Percentiles rank a stretch among this genome's conserved stretches.
These are phyloP conservation scores for Bovichtus diacanthus DNA, from an alignment of 2,797 vertebrate genomes.

Conservation along the genomic window DNA sequence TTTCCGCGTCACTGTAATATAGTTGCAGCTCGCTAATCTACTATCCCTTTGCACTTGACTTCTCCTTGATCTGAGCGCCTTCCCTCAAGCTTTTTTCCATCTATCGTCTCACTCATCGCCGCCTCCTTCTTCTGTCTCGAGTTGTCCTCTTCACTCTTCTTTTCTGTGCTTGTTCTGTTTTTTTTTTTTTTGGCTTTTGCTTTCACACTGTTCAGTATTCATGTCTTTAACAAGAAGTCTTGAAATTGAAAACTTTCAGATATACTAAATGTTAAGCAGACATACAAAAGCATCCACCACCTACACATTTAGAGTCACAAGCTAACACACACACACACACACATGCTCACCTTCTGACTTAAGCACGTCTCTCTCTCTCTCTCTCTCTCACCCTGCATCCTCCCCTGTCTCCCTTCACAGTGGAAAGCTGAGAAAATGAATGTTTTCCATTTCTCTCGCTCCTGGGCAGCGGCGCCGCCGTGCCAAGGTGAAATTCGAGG, in stretches of 20 bases:
- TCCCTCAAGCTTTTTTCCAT: constrained; percentile 44
- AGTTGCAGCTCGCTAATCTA: constrained; percentile 45
- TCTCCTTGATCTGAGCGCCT: constrained; percentile 44
- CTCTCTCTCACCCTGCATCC: constrained; percentile 31
- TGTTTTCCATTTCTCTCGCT: constrained; percentile 63
- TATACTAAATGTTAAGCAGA: constrained; percentile 11
- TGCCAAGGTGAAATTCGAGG: constrained; percentile 67
- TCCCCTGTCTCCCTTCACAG: constrained; percentile 40
- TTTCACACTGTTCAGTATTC: neutral
- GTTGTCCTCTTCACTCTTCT: constrained; percentile 24
- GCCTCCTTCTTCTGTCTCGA: neutral
- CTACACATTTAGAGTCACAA: constrained; percentile 8
- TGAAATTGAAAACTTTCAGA: constrained; percentile 35
- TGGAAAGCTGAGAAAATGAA: constrained; percentile 66
- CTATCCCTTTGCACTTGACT: constrained; percentile 45
- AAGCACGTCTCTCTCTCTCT: constrained; percentile 41
- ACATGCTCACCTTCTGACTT: constrained; percentile 27
- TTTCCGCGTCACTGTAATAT: constrained; percentile 15
- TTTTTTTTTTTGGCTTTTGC: neutral
- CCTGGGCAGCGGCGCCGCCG: constrained; percentile 35
- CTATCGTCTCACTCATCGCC: constrained; percentile 7
- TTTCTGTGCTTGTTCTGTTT: neutral
- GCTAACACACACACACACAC: neutral
- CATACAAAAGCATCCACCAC: constrained; percentile 11
- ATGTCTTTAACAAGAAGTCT: neutral